Base-by-base conservation (phyloP, 2,797 vertebrate genomes). In the Rhinophrynus dorsalis region DNA sequence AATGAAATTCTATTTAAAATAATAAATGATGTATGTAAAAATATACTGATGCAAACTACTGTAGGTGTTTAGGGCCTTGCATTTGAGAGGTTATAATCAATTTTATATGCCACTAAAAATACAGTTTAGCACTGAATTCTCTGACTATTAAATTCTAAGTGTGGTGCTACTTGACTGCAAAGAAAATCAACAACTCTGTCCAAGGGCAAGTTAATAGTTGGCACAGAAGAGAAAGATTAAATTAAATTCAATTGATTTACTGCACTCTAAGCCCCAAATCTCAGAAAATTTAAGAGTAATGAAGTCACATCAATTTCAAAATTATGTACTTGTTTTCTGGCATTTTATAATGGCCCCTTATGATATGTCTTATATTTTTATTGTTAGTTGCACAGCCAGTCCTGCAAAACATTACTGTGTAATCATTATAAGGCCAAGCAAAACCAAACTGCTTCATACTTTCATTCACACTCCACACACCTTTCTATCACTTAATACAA, bases 361-460 rank as follows among this genome's bases (percentile, higher is more conserved):
- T 78, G 79, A 72, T 76, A 76, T 8, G 42, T 7, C 40, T 75
- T 79, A 50, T 70, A 76, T 5, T 0, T 60, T 74, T 75, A 58
- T 3, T 61, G 67, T 67, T 80, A 82, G 80, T 75, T 78, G 73
- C 72, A 62, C 68, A 79, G 81, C 60, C 80, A 80, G 77, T 85
- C 84, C 79, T 73, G 38, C 63, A 30, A 68, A 76, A 74, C 33
- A 83, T 79, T 84, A 81, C 54, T 67, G 65, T 76, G 74, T 74
- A 82, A 86, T 80, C 74, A 73, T 74, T 57, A 60, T 67, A 55
- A 80, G 73, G 64, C 78, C 80, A 77, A 80, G 79, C n/a, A 79
- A 68, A 82, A 83, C 83, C 72, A 83, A 80, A 82, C 67, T 75
- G 67, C 71, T 73, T 78, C 61, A 66, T 72, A 80, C 77, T 82